Base-by-base conservation (phyloP, 2,113 vertebrate genomes). In the Garra rufa region DNA sequence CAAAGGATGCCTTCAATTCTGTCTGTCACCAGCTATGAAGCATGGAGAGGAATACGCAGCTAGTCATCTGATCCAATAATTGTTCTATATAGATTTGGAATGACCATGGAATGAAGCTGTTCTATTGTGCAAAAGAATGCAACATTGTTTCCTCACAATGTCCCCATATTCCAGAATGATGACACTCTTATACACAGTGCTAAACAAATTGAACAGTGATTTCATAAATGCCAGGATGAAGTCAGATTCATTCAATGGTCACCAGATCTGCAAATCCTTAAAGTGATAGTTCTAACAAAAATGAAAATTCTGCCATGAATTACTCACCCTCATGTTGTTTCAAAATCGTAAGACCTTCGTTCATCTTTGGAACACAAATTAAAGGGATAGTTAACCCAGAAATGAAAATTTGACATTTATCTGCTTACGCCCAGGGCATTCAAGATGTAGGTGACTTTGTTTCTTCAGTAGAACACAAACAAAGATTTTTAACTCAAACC, bases 1-100 rank as follows among this genome's bases (percentile, higher is more conserved):
- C 70, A 73, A 73, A 73, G n/a, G 10, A 73, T 43, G 11, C 70
- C n/a, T 70, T 70, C 67, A 43, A 13, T 9, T 34, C 67, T 73
- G 41, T 46, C 70, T 73, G 70, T 46, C 15, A 71, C 34, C 11
- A 24, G 43, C 70, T 46, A 26, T 26, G 70, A 46, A n/a, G 6
- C 41, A 73, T 44, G 6, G n/a, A 14, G 41, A 46, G 41, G 70
- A 46, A 9, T 15, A 46, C n/a, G n/a, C 41, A 13, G 34, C 34
- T 41, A 46, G 70, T 73, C 70, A 73, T 46, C 70, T 73, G 43
- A 73, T 73, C 11, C 43, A 26, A 1, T 73, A 41, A 73, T 26
- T 73, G 70, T 41, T 73, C 41, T 4, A 15, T 26, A 73, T 1
- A n/a, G 41, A n/a, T 46, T 73, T 46, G n/a, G 43, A 46, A 73